Conservation (phyloP, 2,888 invertebrate genomes). For the Leptothorax acervorum region DNA sequence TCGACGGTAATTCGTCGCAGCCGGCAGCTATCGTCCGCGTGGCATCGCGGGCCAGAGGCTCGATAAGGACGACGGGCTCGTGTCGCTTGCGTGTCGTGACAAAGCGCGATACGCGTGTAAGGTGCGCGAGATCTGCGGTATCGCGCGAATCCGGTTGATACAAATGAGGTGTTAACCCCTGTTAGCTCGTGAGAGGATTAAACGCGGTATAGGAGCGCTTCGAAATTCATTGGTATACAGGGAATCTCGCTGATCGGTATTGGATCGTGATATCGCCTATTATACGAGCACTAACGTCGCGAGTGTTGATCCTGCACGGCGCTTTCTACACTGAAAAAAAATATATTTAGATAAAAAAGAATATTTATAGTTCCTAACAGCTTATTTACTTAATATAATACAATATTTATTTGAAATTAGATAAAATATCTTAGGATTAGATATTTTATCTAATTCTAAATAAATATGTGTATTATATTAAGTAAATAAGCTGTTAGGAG, state of each 20-base stretch:
- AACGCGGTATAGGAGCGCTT: background rate
- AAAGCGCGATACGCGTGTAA: constrained; percentile 73
- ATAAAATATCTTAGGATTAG: no score
- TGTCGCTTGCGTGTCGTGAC: constrained; percentile 70
- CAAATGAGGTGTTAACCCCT: constrained; percentile 68
- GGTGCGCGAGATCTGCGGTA: constrained; percentile 75
- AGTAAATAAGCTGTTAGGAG: no score
- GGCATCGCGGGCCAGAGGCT: constrained; percentile 58
- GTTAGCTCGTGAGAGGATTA: constrained; percentile 4
- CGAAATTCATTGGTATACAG: background rate
- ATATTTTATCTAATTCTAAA: no score
- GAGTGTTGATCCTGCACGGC: background rate
- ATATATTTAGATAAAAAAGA: no score
- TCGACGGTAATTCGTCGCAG: constrained; percentile 76
- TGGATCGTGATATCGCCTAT: background rate
- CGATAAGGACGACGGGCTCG: constrained; percentile 75
- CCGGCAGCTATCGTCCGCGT: background rate
- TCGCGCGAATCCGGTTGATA: constrained; percentile 39
- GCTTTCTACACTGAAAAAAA: no score
- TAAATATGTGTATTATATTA: no score
- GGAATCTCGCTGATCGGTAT: background rate
- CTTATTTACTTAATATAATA: no score
- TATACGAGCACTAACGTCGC: background rate
- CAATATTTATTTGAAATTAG: no score
- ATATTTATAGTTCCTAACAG: no score